Conservation (phyloP, 2,888 invertebrate species). For the Morinoia aosen region DNA sequence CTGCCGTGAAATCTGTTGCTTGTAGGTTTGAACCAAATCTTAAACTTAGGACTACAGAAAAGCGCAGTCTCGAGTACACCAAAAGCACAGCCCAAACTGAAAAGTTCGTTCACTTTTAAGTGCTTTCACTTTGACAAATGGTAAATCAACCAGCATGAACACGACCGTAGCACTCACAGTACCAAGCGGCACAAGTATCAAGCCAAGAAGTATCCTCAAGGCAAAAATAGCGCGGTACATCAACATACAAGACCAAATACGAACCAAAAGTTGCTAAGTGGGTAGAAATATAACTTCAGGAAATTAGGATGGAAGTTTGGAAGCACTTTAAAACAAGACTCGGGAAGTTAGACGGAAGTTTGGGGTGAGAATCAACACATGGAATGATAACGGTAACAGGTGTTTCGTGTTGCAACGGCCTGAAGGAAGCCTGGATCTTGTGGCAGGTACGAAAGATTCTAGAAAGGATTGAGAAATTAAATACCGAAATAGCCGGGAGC, state of each 20-base stretch:
- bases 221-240: background rate
- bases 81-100: background rate
- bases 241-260: background rate
- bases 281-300: constrained; percentile 12
- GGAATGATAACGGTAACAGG: constrained; percentile 4
- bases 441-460: background rate
- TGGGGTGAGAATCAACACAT: background rate
- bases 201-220: background rate
- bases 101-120: background rate
- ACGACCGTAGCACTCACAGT: background rate
- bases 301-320: constrained; percentile 4
- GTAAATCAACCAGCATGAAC: background rate
- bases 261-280: constrained; percentile 10
- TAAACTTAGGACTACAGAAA: background rate
- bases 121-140: background rate
- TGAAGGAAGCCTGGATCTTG: too few species aligned
- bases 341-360: background rate
- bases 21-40: too few species aligned
- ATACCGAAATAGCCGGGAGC: too few species aligned
- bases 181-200: background rate
- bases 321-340: constrained; percentile 12
- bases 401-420: background rate
- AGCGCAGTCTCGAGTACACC: background rate
- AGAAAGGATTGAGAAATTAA: too few species aligned
- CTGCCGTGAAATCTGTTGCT: too few species aligned